Base-by-base conservation (phyloP, 1,140 invertebrate genomes). In the Calephelis virginiensis region DNA sequence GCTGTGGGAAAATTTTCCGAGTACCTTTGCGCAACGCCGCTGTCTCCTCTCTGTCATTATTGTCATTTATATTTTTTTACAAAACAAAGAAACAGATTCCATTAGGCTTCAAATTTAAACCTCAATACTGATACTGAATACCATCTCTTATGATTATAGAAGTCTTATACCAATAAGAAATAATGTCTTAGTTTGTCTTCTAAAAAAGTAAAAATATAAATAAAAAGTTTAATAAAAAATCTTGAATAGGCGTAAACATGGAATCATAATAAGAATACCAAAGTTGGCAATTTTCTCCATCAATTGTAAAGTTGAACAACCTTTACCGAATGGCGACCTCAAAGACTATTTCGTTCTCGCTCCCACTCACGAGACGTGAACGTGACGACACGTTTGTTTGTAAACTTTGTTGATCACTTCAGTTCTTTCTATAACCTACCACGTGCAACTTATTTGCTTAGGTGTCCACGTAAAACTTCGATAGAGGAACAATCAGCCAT, bases 351-450 rank as follows among this genome's bases (percentile, higher is more conserved):
- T 37, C 62, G 67, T 65, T 78, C 78, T 70, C 77, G 43, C 66
- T 85, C 75, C 48, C 48, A 68, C 14, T 38, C 8, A 50, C 43
- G 12, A 9, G 10, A 38, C 10, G 50, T 1, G 76, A 84, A 70
- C 72, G 85, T 69, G 86, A 89, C 72, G 78, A 70, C 69, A 67
- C 69, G 63, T 78, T 85, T 86, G 83, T 89, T 89, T 89, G 83
- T 85, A 87, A 85, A 87, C 84, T 85, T 69, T 74, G 71, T 71
- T 80, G 69, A 70, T 78, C 68, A 62, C 67, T 76, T 75, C 74
- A 68, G 71, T 69, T 64, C 64, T 47, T 50, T 70, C 60, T 50
- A 47, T 63, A 17, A 62, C 38, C 62, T 66, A 43, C 45, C 61
- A 65, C 60, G 53, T 67, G 56, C 17, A 48, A 46, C n/a, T 48